Percentiles rank a stretch among this genome's conserved stretches.
phyloP scores from a whole-genome alignment of 2,888 invertebrate species.

The Dione juno region DNA sequence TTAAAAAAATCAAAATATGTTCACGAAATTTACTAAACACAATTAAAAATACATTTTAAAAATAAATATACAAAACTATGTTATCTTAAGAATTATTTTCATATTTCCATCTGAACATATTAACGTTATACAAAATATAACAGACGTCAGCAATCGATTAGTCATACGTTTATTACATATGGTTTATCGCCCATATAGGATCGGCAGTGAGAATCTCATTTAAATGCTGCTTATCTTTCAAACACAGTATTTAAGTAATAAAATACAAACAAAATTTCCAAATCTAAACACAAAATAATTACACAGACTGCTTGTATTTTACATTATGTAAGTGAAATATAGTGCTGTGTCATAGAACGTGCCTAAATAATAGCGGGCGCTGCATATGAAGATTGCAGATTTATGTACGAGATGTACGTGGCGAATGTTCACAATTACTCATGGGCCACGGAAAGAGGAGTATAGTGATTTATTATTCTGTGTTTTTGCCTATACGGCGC shows the following conservation, averaged over 20 bases:
- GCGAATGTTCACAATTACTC: slow-evolving; percentile 18
- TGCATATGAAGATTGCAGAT: slow-evolving; percentile 20
- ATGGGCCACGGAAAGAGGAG: slow-evolving; percentile 1
- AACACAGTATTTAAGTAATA: neutral
- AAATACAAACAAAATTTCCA: neutral
- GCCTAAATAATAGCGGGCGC: slow-evolving; percentile 7
- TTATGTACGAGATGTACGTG: slow-evolving; percentile 12
- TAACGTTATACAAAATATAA: too few species aligned
- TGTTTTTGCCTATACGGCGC: neutral
- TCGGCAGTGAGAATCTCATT: too few species aligned
- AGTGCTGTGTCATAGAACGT: neutral
- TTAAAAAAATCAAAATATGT: too few species aligned
- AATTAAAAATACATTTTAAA: too few species aligned
- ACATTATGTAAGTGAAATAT: slow-evolving; percentile 11
- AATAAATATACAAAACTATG: too few species aligned
- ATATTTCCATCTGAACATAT: too few species aligned
- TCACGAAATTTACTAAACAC: too few species aligned
- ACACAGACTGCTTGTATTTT: neutral
- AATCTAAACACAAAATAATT: neutral
- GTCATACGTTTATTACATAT: too few species aligned
- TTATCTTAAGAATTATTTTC: too few species aligned
- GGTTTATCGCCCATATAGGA: too few species aligned
- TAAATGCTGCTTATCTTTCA: neutral
- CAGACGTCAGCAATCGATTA: too few species aligned
- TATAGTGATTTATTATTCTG: slow-evolving; percentile 10